Percentiles rank a stretch among this genome's conserved stretches.
Evolutionary conservation across 1,140 invertebrate genomes (phyloP).

Genomic region (Microplitis demolitor): DNA sequence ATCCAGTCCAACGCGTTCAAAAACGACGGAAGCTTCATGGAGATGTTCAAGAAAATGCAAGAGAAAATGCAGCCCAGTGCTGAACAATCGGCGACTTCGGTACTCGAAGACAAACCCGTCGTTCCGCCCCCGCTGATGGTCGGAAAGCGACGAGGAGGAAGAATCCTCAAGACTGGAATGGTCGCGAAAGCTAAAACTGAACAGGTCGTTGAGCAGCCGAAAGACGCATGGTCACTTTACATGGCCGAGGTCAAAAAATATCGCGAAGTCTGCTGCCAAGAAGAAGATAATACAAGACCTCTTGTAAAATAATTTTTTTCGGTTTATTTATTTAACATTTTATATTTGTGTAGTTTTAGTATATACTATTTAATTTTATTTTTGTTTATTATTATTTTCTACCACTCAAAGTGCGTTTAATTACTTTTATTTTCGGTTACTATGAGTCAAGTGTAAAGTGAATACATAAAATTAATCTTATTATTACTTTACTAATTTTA

Average conservation of each 20-base stretch:
- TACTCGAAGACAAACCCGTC: constrained; percentile 53
- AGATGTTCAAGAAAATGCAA: constrained; percentile 89
- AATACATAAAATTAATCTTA: no score
- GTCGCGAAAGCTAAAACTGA: constrained; percentile 82
- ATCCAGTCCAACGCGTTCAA: constrained; percentile 70
- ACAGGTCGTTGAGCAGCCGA: constrained; percentile 69
- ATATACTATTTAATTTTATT: no score
- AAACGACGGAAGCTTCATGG: constrained; percentile 87
- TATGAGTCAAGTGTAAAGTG: background rate
- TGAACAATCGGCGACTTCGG: constrained; percentile 53
- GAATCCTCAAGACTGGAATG: constrained; percentile 85
- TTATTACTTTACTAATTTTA: background rate
- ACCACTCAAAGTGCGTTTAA: background rate
- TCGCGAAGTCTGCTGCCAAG: constrained; percentile 87
- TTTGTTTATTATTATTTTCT: background rate
- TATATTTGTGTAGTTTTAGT: background rate
- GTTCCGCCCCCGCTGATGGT: constrained; percentile 71
- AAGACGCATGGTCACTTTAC: constrained; percentile 90
- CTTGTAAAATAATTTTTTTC: constrained; percentile 77
- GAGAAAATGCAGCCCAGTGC: constrained; percentile 59
- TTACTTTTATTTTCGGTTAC: constrained; percentile 10
- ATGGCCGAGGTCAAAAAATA: constrained; percentile 93
- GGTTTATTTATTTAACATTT: constrained; percentile 17
- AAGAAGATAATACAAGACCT: constrained; percentile 88
- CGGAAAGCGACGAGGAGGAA: constrained; percentile 83